Conservation (phyloP, 2,888 invertebrate species). For the Megastigmus dorsalis region DNA sequence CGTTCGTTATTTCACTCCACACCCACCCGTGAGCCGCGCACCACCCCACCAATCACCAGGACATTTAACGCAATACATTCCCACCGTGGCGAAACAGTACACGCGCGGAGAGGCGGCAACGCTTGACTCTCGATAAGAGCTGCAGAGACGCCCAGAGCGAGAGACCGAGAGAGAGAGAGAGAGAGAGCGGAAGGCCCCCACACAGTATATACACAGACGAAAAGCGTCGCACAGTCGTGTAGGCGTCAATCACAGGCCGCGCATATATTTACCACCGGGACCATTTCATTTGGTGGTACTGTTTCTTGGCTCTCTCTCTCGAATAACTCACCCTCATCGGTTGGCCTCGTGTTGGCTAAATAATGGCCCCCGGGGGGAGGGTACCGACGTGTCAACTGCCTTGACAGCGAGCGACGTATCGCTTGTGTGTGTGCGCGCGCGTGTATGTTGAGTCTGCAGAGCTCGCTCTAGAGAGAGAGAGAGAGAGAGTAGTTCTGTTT, state of each 20-base stretch:
- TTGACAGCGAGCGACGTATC: constrained; percentile 69
- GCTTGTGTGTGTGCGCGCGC: neutral
- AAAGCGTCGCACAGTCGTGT: constrained; percentile 62
- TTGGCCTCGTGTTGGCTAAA: constrained; percentile 69
- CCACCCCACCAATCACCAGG: constrained; percentile 37
- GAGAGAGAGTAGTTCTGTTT: too few relatives aligned
- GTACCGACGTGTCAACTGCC: constrained; percentile 72
- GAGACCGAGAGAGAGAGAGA: constrained; percentile 2
- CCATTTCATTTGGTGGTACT: neutral
- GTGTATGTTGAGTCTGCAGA: neutral
- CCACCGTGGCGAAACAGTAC: neutral
- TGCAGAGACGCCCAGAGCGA: neutral
- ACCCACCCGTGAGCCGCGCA: too few relatives aligned
- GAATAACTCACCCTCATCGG: constrained; percentile 19
- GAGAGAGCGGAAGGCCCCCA: neutral
- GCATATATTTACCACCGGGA: constrained; percentile 70
- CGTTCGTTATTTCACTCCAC: too few relatives aligned
- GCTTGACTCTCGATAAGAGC: constrained; percentile 8
- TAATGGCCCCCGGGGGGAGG: constrained; percentile 70
- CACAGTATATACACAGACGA: too few relatives aligned
- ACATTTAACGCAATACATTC: constrained; percentile 37
- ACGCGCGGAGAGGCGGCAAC: neutral
- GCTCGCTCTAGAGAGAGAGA: too few relatives aligned
- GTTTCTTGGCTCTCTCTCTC: neutral
- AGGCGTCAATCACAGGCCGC: constrained; percentile 74